Conservation (phyloP, 2,113 vertebrate species). For the Labeo catla region DNA sequence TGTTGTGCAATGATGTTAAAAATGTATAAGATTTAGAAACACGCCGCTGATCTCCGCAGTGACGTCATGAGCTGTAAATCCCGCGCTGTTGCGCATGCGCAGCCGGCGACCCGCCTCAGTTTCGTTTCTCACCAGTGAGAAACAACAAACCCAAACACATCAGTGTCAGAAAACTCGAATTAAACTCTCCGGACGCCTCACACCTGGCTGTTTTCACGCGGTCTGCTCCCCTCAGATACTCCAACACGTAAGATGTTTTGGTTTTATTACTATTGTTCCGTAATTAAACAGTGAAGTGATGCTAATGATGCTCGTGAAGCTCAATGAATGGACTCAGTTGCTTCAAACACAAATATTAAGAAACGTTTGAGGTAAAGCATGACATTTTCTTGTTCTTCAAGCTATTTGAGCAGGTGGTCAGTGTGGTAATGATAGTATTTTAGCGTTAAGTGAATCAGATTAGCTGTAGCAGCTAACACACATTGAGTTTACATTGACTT, state of each 20-base stretch:
- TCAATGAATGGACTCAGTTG: neutral
- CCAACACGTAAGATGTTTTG: neutral
- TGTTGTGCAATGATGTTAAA: no score
- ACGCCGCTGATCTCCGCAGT: no score
- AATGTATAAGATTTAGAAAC: no score
- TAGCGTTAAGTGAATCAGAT: neutral
- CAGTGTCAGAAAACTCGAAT: neutral
- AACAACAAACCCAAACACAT: no score
- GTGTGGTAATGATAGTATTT: neutral
- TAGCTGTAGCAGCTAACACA: neutral
- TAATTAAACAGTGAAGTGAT: neutral
- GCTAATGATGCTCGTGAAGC: conserved; percentile 1
- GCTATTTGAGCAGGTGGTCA: neutral
- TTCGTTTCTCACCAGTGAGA: neutral
- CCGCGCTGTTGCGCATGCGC: neutral
- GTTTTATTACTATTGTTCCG: neutral
- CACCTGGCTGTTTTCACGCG: no score
- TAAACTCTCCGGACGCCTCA: no score
- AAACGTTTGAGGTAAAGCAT: neutral
- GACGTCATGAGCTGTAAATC: neutral
- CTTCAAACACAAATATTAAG: neutral
- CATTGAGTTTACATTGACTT: neutral
- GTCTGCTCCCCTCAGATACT: neutral
- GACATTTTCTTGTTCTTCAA: neutral
- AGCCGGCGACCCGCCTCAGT: neutral